Evolutionary conservation across 2,113 vertebrate genomes (phyloP).

Genomic region (Albula goreensis): DNA sequence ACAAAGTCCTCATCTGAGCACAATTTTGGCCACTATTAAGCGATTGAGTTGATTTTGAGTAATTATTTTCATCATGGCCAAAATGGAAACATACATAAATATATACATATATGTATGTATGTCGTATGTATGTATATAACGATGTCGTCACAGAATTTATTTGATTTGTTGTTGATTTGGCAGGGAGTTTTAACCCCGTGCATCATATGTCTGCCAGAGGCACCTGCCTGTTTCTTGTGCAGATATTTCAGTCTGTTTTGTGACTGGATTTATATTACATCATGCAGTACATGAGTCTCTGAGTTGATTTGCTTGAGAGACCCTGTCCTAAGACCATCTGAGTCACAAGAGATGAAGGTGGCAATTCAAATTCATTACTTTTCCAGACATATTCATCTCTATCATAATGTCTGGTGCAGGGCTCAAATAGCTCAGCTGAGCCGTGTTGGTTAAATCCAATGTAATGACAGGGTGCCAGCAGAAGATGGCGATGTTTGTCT

Average conservation of each 20-base stretch:
- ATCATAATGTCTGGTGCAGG: background rate
- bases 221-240: background rate
- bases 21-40: too few species aligned
- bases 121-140: background rate
- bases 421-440: background rate
- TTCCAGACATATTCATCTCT: background rate
- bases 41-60: too few species aligned
- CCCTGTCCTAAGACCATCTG: background rate
- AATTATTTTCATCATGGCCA: too few species aligned
- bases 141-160: background rate
- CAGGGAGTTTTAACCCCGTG: background rate
- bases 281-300: background rate
- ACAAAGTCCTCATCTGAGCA: too few species aligned
- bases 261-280: background rate
- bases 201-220: background rate
- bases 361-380: background rate
- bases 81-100: too few species aligned
- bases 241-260: background rate
- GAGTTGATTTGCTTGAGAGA: background rate
- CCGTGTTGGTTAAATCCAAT: background rate
- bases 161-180: too few species aligned
- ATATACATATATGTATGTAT: background rate
- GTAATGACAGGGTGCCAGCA: slow-evolving; percentile 28
- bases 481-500: slow-evolving; percentile 52
- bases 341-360: background rate